Percentiles rank a stretch among this genome's conserved stretches.
phyloP scores from a whole-genome alignment of 2,888 invertebrate species.

The Archips xylosteana region DNA sequence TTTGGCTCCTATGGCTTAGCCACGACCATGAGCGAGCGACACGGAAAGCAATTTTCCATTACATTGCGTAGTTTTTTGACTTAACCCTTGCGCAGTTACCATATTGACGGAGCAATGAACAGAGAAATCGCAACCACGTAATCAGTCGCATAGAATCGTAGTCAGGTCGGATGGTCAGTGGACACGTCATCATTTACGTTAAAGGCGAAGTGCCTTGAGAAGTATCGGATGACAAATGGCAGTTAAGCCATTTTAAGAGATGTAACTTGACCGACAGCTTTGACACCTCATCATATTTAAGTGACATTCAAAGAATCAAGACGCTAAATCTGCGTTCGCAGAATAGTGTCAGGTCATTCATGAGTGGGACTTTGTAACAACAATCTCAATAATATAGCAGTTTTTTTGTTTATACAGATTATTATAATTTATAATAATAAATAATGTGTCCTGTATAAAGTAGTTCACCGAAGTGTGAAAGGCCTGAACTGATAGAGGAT shows the following conservation, averaged over 20 bases:
- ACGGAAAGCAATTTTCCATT: no score
- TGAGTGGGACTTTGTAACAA: background rate
- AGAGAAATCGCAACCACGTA: no score
- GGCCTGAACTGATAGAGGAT: no score
- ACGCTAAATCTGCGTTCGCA: background rate
- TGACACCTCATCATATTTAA: background rate
- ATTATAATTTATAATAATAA: no score
- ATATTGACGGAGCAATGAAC: no score
- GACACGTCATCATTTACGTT: constrained; percentile 10
- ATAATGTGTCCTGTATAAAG: no score
- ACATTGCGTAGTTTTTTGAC: no score
- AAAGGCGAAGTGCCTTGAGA: constrained; percentile 24
- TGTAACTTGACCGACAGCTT: constrained; percentile 5
- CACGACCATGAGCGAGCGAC: no score
- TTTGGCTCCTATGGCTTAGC: constrained; percentile 7
- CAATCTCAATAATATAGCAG: background rate
- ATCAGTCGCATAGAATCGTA: no score
- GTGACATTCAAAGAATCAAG: background rate
- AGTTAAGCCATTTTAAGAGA: constrained; percentile 2
- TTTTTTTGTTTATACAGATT: no score
- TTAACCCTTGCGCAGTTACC: no score
- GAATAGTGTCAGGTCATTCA: background rate
- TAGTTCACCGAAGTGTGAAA: no score
- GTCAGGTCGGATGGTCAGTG: background rate
- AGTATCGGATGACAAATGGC: constrained; percentile 25